Evolutionary conservation across 1,140 invertebrate species (phyloP), one percentile per base, ranked within the genome.

Genomic region (Lethrus apterus): DNA sequence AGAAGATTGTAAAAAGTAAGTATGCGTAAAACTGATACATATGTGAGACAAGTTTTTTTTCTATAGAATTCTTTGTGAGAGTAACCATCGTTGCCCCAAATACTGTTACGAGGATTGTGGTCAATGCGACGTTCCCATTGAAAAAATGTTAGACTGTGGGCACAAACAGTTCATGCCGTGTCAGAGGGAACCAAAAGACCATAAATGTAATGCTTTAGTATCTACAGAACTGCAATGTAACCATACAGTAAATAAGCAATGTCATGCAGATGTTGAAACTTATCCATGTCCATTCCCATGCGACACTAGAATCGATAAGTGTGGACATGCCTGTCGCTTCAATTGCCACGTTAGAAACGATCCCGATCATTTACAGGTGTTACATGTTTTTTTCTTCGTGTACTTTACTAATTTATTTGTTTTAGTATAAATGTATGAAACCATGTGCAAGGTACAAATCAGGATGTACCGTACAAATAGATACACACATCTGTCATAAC

Each of bases 351-450:
- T 70, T 10, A 53, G 52, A 0, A 44, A 62, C 10, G 74, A 75
- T 56, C 73, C 74, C 1, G 63, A 72, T 40, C 73, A 75, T 58
- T 44, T 67, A 31, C 19, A 66, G 40, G 67, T 68, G 48, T 26
- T 26, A 44, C 8, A 1, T n/a, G 7, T 32, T 15, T 32, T 5
- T 32, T 32, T 34, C 19, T 17, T 10, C 14, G 30, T 31, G n/a
- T 31, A 31, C n/a, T n/a, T n/a, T n/a, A n/a, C 19, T 47, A 31
- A 4, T 21, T 23, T 2, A 24, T 35, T 49, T 45, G 49, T 69
- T 71, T 49, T 57, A 77, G 73, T 74, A 72, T 57, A 41, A 58
- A 21, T 78, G 76, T 48, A 11, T 18, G 3, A 71, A 74, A 51
- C 58, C 55, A 0, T 79, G 76, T 51, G 57, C 56, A 0, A 65